Evolutionary conservation across 2,888 invertebrate genomes (phyloP), one percentile per base, ranked within the genome.

Genomic region (Celastrina argiolus): DNA sequence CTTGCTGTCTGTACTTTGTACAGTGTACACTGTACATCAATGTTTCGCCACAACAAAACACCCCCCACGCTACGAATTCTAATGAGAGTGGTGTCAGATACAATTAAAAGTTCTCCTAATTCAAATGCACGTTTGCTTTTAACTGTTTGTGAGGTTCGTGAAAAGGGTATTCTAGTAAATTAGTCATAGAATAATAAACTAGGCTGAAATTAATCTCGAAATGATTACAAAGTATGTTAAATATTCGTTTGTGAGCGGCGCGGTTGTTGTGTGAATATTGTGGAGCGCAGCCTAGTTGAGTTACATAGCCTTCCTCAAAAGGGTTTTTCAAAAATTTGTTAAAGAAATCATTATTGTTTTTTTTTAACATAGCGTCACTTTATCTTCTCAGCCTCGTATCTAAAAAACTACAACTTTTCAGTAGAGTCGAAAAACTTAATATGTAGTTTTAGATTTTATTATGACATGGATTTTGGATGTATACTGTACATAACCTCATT

Each of bases 21-120:
- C 64, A 45, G 22, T 45, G 45, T 61, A 64, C 64, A 45, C 22
- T 45, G 45, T 61, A 51, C 56, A 68, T 66, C 67, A 68, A 65
- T 66, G 63, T 59, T 65, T 65, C 39, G 65, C 67, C 26, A 45
- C 63, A 66, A 69, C 67, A 69, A 79, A 79, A 81, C 78, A 80
- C 77, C 77, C 58, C 65, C 22, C 45, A 68, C 67, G 68, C 69
- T 69, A 67, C 81, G 78, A 82, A 82, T 85, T 83, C 82, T 83
- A 84, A 85, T 81, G 82, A 85, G 81, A 79, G 81, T 76, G 76
- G 79, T 75, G 76, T 75, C 76, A 76, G 78, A 74, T 80, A 83
- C 82, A 84, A 84, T 85, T 84, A 84, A 84, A 85, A 84, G 78
- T 85, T 69, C 36, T 36, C 39, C 61, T 61, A 61, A 61, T 61